Conservation (phyloP, 2,113 vertebrate genomes). For the Euleptes europaea region DNA sequence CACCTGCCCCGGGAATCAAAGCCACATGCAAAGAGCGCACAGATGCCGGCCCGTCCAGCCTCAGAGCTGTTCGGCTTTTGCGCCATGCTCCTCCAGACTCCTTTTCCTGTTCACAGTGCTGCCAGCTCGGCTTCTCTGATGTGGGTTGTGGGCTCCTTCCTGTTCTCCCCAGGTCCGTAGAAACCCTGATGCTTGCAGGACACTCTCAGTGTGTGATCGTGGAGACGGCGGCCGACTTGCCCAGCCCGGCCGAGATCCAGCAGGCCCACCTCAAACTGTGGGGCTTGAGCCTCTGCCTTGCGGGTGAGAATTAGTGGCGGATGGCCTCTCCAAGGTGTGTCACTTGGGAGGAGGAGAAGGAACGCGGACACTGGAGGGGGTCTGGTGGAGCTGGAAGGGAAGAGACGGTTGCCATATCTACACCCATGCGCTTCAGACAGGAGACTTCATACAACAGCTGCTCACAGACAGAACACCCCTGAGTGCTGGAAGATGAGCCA, state of each 20-base stretch:
- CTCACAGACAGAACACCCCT: too few species aligned
- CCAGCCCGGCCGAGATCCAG: constrained; percentile 83
- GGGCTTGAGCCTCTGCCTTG: constrained; percentile 83
- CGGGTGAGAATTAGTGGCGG: constrained; percentile 74
- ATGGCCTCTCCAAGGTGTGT: not conserved
- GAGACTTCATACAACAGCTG: too few species aligned
- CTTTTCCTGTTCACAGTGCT: too few species aligned
- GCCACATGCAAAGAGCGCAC: too few species aligned
- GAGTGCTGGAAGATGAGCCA: too few species aligned
- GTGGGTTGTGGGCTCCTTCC: not conserved
- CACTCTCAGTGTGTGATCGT: constrained; percentile 87
- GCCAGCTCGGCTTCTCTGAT: too few species aligned
- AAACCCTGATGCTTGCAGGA: constrained; percentile 85
- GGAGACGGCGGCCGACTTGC: constrained; percentile 83
- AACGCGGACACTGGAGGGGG: not conserved
- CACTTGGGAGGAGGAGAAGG: not conserved
- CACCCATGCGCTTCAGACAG: too few species aligned
- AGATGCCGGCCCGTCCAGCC: too few species aligned
- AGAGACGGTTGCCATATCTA: too few species aligned
- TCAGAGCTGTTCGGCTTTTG: too few species aligned
- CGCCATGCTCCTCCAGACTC: not conserved
- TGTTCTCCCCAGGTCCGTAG: constrained; percentile 77
- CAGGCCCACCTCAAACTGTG: constrained; percentile 84
- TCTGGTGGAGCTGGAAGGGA: not conserved
- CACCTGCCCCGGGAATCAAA: too few species aligned